A percentile compares a stretch with the other conserved stretches of the same genome.
These are phyloP conservation scores for Archilochus colubris DNA, from an alignment of 2,113 vertebrate genomes.

Conservation along the genomic window DNA sequence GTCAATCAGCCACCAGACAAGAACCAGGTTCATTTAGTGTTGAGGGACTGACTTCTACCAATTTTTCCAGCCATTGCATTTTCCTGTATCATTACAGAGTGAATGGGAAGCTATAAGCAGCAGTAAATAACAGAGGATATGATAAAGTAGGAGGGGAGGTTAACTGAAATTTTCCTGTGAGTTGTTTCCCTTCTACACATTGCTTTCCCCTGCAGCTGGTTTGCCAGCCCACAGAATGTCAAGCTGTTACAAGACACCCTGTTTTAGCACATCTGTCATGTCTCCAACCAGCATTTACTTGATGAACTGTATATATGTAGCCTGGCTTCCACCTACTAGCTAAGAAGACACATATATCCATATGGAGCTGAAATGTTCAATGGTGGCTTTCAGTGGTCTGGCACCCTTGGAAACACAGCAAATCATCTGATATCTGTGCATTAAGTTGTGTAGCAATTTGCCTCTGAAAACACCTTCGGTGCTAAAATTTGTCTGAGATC, in stretches of 20 bases:
- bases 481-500: background rate
- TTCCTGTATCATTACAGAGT: background rate
- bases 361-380: background rate
- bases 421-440: background rate
- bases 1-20: background rate
- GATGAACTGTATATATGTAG: rapidly evolving
- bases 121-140: background rate
- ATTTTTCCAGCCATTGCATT: background rate
- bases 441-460: background rate
- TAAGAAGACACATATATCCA: background rate
- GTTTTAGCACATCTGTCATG: background rate
- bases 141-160: background rate
- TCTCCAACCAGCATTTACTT: background rate
- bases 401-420: background rate
- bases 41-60: background rate
- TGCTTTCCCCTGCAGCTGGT: background rate
- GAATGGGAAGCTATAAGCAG: background rate
- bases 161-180: background rate
- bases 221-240: background rate
- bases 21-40: background rate
- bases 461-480: background rate
- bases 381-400: background rate
- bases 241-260: background rate
- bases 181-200: background rate
- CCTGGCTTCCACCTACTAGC: rapidly evolving